Percentiles rank a stretch among this genome's conserved stretches.
Evolutionary conservation across 2,797 vertebrate genomes (phyloP).

Genomic region (Helostoma temminkii): DNA sequence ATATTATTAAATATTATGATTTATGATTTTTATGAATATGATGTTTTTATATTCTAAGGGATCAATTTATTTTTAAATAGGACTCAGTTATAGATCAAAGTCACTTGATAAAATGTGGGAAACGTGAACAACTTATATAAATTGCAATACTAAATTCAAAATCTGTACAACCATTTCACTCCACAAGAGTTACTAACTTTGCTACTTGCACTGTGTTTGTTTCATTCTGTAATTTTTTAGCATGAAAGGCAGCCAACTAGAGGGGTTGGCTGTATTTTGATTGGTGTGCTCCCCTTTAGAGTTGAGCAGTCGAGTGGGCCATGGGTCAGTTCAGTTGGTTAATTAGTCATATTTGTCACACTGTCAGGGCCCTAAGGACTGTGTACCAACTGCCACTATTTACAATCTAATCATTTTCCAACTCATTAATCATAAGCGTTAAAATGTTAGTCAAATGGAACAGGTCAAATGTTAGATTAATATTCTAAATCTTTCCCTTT

Average conservation of each 20-base stretch:
- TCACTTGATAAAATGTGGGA: no score
- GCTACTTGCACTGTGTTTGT: constrained; percentile 4
- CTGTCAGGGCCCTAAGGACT: constrained; percentile 50
- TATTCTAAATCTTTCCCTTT: constrained; percentile 19
- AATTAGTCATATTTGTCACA: constrained; percentile 74
- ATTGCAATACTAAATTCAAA: no score
- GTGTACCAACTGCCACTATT: constrained; percentile 69
- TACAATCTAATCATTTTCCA: constrained; percentile 63
- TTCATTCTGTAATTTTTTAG: constrained; percentile 13
- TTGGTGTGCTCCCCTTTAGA: constrained; percentile 37
- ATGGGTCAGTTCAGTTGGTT: constrained; percentile 65
- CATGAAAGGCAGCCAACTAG: not conserved
- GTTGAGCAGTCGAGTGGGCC: constrained; percentile 44
- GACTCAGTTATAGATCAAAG: no score
- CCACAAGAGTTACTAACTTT: not conserved
- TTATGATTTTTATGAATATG: no score
- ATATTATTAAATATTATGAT: no score
- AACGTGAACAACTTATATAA: no score
- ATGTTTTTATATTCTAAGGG: no score
- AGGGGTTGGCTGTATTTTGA: constrained; percentile 44
- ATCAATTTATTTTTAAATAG: no score
- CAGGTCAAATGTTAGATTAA: constrained; percentile 25
- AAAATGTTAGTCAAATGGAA: constrained; percentile 18
- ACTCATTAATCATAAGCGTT: constrained; percentile 62
- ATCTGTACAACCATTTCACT: not conserved